Conservation (phyloP, 2,113 vertebrate species). For the Urocitellus parryii region DNA sequence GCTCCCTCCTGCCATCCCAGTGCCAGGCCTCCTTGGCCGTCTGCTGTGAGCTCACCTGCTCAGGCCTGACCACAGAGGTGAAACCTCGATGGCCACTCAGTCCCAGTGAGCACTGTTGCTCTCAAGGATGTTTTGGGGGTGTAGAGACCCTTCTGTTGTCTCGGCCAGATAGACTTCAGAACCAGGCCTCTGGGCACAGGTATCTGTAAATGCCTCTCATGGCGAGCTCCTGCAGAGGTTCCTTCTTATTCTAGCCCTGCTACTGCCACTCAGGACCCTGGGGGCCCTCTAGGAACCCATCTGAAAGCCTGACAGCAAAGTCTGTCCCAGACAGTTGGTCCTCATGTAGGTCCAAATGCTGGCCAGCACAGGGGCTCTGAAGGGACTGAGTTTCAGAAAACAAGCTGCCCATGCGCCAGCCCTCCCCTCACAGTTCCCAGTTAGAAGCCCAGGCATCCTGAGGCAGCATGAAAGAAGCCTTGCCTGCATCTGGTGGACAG, state of each 20-base stretch:
- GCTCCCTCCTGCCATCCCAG: too few species aligned
- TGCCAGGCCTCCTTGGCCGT: background rate
- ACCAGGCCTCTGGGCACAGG: accelerated
- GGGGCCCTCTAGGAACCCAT: background rate
- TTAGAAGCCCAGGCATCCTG: accelerated
- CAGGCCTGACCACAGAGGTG: too few species aligned
- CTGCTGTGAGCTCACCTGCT: accelerated
- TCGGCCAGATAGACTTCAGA: background rate
- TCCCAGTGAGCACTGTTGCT: too few species aligned
- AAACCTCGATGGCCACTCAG: background rate
- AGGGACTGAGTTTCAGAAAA: background rate
- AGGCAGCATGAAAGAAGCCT: accelerated
- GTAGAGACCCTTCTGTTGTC: accelerated
- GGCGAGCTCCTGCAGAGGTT: accelerated
- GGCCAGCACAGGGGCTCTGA: background rate
- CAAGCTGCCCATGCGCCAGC: too few species aligned
- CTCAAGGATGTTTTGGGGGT: background rate
- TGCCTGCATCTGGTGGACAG: accelerated
- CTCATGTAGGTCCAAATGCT: background rate
- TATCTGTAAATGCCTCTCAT: accelerated
- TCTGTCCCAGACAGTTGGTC: accelerated
- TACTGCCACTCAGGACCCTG: accelerated
- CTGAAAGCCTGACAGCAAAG: background rate
- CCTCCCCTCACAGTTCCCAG: accelerated
- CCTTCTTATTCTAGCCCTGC: background rate